Conservation (phyloP, 1,140 invertebrate species). For the Trichonephila clavipes region DNA sequence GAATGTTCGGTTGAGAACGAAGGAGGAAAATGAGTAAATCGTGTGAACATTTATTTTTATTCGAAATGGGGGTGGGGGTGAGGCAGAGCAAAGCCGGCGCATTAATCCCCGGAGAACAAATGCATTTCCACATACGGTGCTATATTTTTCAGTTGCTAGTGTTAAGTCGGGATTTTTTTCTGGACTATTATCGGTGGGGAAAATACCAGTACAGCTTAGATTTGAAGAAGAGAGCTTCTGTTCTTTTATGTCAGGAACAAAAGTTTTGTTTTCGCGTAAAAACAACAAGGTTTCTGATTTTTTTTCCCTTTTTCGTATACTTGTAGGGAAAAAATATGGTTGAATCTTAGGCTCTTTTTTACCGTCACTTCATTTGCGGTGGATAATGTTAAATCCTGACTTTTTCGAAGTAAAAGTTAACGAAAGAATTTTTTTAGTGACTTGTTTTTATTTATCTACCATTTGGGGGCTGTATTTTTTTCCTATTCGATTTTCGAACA, state of each 20-base stretch:
- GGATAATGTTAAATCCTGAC: background rate
- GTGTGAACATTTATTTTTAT: conserved; percentile 41
- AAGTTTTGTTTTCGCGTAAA: conserved; percentile 12
- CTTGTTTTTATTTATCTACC: too few relatives aligned
- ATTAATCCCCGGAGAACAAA: conserved; percentile 9
- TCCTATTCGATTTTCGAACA: too few relatives aligned
- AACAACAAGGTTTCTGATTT: background rate
- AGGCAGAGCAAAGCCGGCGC: background rate
- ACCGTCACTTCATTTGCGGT: background rate
- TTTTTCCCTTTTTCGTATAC: background rate
- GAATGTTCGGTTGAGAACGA: background rate
- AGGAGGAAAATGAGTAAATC: conserved; percentile 15
- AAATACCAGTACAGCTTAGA: background rate
- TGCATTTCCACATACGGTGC: background rate
- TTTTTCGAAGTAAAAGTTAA: background rate
- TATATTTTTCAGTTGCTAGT: conserved; percentile 13
- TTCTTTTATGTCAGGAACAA: conserved; percentile 13
- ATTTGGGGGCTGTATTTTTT: too few relatives aligned
- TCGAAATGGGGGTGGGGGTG: background rate
- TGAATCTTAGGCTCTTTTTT: background rate
- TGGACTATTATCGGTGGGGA: conserved; percentile 8
- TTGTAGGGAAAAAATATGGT: background rate
- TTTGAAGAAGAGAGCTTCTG: background rate
- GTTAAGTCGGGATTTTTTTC: conserved; percentile 40
- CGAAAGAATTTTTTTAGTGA: too few relatives aligned